A percentile compares a stretch with the other conserved stretches of the same genome.
Conservation (phyloP, 2,113 vertebrate species). For the Callithrix jacchus region DNA sequence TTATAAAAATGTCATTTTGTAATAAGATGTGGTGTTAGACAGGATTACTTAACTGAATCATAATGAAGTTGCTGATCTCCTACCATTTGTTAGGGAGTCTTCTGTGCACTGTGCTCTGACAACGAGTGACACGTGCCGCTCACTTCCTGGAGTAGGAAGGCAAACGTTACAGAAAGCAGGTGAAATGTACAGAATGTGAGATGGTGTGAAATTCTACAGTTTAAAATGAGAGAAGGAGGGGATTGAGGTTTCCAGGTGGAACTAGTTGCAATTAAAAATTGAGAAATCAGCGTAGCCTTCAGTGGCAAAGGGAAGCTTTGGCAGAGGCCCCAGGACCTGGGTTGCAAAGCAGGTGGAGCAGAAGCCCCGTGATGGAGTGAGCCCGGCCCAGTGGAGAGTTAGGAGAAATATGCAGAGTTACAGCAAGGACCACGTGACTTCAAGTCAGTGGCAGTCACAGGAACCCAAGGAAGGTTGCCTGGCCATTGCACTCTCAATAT, state of each 20-base stretch:
- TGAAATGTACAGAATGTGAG: background rate
- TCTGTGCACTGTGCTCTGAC: background rate
- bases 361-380: rapidly evolving
- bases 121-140: background rate
- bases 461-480: background rate
- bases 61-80: background rate
- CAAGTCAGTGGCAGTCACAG: no score
- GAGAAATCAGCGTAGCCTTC: background rate
- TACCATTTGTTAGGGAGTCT: background rate
- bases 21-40: background rate
- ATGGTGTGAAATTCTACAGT: background rate
- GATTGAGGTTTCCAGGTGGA: background rate
- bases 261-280: background rate
- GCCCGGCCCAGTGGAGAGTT: no score
- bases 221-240: background rate
- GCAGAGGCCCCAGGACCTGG: background rate
- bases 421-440: rapidly evolving
- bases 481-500: rapidly evolving
- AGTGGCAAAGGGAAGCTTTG: background rate
- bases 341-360: background rate
- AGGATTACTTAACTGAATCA: background rate
- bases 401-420: background rate
- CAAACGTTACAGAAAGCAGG: background rate
- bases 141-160: background rate
- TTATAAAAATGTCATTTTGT: background rate